Conservation (phyloP, 2,113 vertebrate species). For the Callipepla californica region DNA sequence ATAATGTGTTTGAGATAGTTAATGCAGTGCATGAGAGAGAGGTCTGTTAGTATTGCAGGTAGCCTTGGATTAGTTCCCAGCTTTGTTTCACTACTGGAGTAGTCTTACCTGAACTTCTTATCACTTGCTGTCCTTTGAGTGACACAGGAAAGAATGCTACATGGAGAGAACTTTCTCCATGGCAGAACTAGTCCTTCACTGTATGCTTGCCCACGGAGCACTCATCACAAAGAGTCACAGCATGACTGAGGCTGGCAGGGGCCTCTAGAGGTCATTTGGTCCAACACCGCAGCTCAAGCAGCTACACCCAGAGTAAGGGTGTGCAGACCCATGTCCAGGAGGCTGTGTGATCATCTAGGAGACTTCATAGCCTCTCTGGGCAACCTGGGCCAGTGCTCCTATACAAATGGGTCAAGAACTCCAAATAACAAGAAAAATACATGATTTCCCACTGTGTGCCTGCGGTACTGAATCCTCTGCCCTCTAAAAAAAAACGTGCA, state of each 20-base stretch:
- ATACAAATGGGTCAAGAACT: neutral
- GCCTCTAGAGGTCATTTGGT: neutral
- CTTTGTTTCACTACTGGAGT: conserved; percentile 7
- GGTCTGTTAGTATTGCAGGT: neutral
- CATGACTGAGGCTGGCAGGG: neutral
- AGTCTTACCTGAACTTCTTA: neutral
- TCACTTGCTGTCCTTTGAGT: neutral
- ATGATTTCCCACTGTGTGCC: neutral
- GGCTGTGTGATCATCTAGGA: neutral
- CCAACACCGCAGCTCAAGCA: neutral
- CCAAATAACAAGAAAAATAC: neutral
- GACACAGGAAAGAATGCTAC: neutral
- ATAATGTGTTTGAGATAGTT: rapidly evolving
- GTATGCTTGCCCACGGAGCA: neutral
- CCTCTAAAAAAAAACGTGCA: neutral
- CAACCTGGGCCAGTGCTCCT: neutral
- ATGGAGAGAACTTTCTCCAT: too few relatives aligned
- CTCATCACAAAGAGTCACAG: neutral
- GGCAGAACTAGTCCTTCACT: neutral
- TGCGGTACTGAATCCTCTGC: neutral
- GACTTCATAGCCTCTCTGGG: neutral
- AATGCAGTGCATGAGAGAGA: neutral
- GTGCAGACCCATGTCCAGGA: neutral
- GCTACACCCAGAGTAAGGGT: neutral
- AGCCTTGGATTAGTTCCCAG: neutral